phyloP scores from a whole-genome alignment of 2,113 vertebrate genomes.

The Sorex fumeus region DNA sequence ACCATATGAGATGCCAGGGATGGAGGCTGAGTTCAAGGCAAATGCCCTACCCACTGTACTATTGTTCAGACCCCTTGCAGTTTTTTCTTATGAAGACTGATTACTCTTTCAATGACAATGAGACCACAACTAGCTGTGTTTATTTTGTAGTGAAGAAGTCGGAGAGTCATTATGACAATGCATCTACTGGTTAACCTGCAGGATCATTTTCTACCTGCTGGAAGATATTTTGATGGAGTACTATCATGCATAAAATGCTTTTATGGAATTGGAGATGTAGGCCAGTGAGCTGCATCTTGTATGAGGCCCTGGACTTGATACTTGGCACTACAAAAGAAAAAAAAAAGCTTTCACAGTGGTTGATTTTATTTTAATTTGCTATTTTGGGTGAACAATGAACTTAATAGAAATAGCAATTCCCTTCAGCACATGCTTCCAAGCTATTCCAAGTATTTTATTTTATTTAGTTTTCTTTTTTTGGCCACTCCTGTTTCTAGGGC shows the following conservation, averaged over 20 bases:
- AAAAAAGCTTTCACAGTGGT: no score
- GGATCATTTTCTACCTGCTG: neutral
- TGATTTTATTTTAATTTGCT: no score
- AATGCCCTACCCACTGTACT: no score
- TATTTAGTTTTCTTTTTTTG: no score
- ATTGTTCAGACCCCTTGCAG: no score
- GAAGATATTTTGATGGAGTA: neutral
- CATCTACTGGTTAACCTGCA: neutral
- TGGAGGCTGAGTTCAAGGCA: no score
- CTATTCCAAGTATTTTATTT: neutral
- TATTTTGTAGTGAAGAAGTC: neutral
- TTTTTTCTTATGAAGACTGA: neutral
- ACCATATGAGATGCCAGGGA: no score
- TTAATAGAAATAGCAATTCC: slow-evolving; percentile 54
- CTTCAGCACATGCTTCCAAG: slow-evolving; percentile 26
- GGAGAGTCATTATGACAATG: neutral
- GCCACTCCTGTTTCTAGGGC: no score
- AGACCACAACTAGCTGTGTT: neutral
- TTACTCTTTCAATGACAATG: neutral
- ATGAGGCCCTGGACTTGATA: no score
- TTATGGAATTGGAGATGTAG: neutral
- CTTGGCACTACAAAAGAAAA: no score
- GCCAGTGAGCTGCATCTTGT: no score
- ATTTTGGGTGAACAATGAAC: slow-evolving; percentile 30
- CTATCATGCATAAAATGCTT: neutral